phyloP scores from a whole-genome alignment of 2,113 vertebrate genomes.

The Myrmecobius fasciatus region DNA sequence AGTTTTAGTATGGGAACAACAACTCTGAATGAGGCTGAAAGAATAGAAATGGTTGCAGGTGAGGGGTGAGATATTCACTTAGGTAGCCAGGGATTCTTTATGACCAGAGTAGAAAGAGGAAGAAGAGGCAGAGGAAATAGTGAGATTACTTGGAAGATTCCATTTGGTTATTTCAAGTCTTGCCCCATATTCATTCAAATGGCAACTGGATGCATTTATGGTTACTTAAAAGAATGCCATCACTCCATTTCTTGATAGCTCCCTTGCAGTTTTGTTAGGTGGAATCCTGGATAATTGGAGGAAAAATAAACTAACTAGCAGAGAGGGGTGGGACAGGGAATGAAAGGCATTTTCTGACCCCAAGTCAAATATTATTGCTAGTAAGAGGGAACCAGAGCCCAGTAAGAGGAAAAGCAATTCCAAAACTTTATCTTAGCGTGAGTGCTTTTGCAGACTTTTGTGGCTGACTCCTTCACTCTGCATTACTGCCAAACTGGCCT shows the following conservation, averaged over 20 bases:
- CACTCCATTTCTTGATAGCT: not conserved
- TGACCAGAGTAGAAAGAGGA: not conserved
- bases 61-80: not conserved
- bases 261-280: not conserved
- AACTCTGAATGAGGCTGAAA: not conserved
- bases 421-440: not conserved
- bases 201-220: not conserved
- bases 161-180: not conserved
- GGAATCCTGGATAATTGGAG: not conserved
- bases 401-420: not conserved
- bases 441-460: not conserved
- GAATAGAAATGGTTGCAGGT: not conserved
- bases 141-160: not conserved
- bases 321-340: not conserved
- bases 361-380: not conserved
- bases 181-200: not conserved
- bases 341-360: not conserved
- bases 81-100: not conserved
- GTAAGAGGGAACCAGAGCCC: not conserved
- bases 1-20: not conserved
- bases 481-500: not conserved
- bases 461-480: not conserved
- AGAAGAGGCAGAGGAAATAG: not conserved
- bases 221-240: not conserved
- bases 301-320: not conserved